Conservation (phyloP, 2,888 invertebrate genomes). For the Ctenicera cuprea region DNA sequence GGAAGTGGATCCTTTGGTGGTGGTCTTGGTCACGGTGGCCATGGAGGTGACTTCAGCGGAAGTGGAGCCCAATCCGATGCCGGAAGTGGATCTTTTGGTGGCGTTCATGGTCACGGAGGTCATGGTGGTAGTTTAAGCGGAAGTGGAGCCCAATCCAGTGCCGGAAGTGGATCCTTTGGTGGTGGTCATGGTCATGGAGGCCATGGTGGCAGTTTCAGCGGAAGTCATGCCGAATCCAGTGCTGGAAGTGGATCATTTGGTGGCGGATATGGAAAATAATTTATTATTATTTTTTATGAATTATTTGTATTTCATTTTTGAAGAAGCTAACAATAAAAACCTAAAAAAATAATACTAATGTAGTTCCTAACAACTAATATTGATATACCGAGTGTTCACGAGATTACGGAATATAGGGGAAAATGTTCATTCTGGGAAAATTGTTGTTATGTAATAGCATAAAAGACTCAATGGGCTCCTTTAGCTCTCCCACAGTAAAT, state of each 20-base stretch:
- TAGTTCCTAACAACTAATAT: no score
- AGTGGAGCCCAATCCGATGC: constrained; percentile 1
- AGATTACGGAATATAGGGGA: no score
- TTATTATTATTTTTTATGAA: no score
- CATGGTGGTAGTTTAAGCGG: constrained; percentile 6
- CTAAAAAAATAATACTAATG: no score
- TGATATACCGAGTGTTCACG: no score
- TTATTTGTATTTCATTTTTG: no score
- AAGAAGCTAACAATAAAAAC: no score
- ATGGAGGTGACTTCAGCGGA: neutral
- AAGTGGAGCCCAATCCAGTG: neutral
- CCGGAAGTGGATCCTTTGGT: constrained; percentile 12
- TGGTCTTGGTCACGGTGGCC: neutral
- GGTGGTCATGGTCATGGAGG: neutral
- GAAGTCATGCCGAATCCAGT: neutral
- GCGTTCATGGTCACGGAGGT: neutral
- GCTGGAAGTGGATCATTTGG: neutral
- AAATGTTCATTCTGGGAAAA: no score
- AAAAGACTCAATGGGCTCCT: no score
- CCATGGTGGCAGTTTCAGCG: neutral
- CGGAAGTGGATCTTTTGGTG: constrained; percentile 13
- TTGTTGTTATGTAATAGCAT: no score
- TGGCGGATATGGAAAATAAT: neutral
- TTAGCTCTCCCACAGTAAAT: no score
- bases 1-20: constrained; percentile 11